A percentile compares a stretch with the other conserved stretches of the same genome.
Evolutionary conservation across 2,888 invertebrate species (phyloP).

Genomic region (Coelinius sp.): DNA sequence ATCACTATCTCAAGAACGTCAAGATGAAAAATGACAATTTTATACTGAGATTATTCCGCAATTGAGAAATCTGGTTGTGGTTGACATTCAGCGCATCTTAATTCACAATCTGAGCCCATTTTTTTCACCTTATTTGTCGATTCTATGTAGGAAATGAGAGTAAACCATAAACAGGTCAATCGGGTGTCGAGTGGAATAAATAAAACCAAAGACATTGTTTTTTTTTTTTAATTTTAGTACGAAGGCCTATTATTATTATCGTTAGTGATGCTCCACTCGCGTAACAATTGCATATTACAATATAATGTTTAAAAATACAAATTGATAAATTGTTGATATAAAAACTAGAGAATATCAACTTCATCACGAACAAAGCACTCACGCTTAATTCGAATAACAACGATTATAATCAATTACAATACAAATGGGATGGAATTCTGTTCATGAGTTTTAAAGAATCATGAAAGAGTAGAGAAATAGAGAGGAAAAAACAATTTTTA

Average conservation of each 20-base stretch:
- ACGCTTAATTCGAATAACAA: constrained; percentile 37
- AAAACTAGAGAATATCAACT: constrained; percentile 26
- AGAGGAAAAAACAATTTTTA: background rate
- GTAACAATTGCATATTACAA: constrained; percentile 50
- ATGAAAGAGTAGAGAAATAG: background rate
- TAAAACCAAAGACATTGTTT: constrained; percentile 18
- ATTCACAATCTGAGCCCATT: background rate
- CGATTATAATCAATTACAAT: constrained; percentile 14
- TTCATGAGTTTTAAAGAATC: background rate
- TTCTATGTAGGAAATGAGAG: background rate
- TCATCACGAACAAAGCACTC: constrained; percentile 36
- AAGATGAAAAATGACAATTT: constrained; percentile 10
- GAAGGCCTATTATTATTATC: constrained; percentile 54
- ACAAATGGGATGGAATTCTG: background rate
- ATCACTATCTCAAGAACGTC: constrained; percentile 19
- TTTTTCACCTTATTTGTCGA: background rate
- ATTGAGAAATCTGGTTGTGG: background rate
- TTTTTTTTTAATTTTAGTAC: constrained; percentile 49
- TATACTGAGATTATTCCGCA: constrained; percentile 8
- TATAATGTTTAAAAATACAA: constrained; percentile 25
- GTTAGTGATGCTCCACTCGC: constrained; percentile 58
- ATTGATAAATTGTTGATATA: constrained; percentile 37
- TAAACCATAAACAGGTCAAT: background rate
- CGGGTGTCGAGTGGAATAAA: background rate
- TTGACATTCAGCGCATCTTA: background rate